Conservation (phyloP, 2,888 invertebrate species). For the Priocnemis perturbator region DNA sequence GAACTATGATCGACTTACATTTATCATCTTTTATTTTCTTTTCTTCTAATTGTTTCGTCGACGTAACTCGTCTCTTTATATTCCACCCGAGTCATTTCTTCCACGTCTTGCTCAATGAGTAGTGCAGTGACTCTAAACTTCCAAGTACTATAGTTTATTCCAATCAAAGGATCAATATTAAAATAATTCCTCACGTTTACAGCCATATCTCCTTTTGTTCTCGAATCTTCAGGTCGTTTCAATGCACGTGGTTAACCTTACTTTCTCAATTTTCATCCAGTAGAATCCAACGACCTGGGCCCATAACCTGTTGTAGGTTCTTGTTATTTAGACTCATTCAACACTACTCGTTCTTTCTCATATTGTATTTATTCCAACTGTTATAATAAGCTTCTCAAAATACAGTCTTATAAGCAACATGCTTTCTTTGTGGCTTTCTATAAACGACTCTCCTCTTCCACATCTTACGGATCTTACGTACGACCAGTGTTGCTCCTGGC, state of each 20-base stretch:
- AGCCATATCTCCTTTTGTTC: neutral
- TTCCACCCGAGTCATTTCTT: too few relatives aligned
- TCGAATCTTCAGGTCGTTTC: neutral
- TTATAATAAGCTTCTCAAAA: too few relatives aligned
- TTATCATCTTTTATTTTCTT: neutral
- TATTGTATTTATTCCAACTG: too few relatives aligned
- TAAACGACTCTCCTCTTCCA: too few relatives aligned
- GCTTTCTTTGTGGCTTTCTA: too few relatives aligned
- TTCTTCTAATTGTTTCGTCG: neutral
- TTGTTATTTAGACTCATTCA: too few relatives aligned
- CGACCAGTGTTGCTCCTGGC: too few relatives aligned
- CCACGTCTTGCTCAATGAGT: neutral
- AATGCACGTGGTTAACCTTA: neutral
- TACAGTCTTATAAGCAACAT: too few relatives aligned
- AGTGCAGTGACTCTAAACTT: neutral
- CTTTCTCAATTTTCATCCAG: neutral
- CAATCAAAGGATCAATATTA: too few relatives aligned
- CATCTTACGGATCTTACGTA: too few relatives aligned
- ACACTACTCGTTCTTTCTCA: too few relatives aligned
- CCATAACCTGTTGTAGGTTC: constrained; percentile 6
- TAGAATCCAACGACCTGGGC: neutral
- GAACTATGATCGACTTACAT: neutral
- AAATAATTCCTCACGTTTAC: neutral
- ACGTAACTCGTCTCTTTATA: neutral
- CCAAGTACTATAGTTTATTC: neutral